Percentiles rank a stretch among this genome's conserved stretches.
These are phyloP conservation scores for Rhombomys opimus DNA, from an alignment of 2,113 vertebrate genomes.

Conservation along the genomic window DNA sequence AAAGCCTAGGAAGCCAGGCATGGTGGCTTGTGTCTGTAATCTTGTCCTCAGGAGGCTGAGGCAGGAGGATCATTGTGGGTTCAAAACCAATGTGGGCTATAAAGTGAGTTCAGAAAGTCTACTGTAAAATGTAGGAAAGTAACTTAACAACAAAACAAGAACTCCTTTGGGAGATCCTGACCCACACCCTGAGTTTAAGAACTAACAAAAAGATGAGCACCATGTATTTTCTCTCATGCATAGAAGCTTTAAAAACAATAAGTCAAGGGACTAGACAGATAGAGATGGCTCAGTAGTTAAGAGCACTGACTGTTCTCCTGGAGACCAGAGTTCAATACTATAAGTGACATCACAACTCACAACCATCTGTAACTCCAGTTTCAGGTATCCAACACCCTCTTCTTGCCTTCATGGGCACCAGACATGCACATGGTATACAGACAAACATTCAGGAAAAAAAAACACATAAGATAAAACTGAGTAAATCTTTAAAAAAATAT, in stretches of 20 bases:
- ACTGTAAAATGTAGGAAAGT: neutral
- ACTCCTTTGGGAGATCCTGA: neutral
- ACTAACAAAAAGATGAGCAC: neutral
- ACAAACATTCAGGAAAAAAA: neutral
- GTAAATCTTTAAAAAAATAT: neutral
- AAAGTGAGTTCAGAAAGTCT: neutral
- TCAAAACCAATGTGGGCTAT: neutral
- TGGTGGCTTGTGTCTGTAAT: neutral
- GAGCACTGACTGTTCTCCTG: neutral
- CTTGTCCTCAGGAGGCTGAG: neutral
- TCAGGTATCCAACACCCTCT: neutral
- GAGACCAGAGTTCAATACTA: neutral
- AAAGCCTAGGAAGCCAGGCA: neutral
- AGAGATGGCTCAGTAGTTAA: neutral
- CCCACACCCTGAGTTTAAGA: neutral
- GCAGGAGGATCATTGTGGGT: neutral
- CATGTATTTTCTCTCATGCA: neutral
- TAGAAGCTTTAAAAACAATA: neutral
- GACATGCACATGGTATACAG: neutral
- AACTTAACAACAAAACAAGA: neutral
- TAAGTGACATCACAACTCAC: neutral
- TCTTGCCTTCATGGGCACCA: neutral
- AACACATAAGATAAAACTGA: neutral
- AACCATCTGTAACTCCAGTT: neutral
- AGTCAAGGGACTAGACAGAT: neutral